Base-by-base conservation (phyloP, 2,888 invertebrate species). In the Catocala nupta region DNA sequence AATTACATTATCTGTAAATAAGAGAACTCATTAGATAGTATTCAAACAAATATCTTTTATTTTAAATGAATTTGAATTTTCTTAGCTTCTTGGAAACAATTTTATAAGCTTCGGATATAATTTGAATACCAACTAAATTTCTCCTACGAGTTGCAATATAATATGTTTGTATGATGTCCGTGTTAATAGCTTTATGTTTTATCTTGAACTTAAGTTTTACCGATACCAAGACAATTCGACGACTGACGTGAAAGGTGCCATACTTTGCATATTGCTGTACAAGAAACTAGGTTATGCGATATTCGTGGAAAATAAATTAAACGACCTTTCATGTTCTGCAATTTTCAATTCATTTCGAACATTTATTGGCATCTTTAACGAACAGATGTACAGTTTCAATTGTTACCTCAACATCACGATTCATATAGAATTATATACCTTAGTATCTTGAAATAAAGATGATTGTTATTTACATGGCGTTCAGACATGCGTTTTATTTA, bases 301-400 rank as follows among this genome's bases (percentile, higher is more conserved):
- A 62, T 55, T 54, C 52, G 25, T 42, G 51, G 39, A 64, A 56
- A 66, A 59, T 51, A 55, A 47, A 58, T 55, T 59, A 51, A 61
- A 51, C 58, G 57, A 39, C 72, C 59, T 64, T 60, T 59, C 70
- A 61, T 51, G 12, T 43, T 62, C 16, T 51, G 11, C 52, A 45
- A 34, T 55, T 55, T 33, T 47, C 54, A 49, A 63, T 51, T 52
- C n/a, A 62, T 43, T 47, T 49, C 9, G 45, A 33, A 52, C 25
- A 44, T 62, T 68, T 58, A 62, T 52, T 36, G 36, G 12, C 4
- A 8, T 58, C 25, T 59, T 47, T 56, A 57, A 45, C 56, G 33
- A 13, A 44, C 36, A 42, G 34, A 47, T 36, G 55, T 47, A 56
- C 59, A 61, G 54, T 65, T 60, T 59, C 45, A 54, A 51, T 55